A percentile compares a stretch with the other conserved stretches of the same genome.
Evolutionary conservation across 1,140 invertebrate species (phyloP).

Genomic region (Drosophila sturtevanti): DNA sequence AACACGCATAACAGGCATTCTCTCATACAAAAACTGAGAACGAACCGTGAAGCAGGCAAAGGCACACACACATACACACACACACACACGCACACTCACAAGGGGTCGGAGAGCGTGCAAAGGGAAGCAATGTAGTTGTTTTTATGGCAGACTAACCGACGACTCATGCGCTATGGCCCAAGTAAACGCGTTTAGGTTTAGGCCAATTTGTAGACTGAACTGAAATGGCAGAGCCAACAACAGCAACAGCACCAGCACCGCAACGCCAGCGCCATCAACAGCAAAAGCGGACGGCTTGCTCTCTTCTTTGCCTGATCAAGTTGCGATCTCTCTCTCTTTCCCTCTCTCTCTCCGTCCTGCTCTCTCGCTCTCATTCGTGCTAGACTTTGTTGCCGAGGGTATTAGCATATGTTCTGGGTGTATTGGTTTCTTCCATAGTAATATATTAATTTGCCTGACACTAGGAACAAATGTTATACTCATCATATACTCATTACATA

Average conservation of each 20-base stretch:
- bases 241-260: conserved; percentile 14
- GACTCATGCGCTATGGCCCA: conserved; percentile 70
- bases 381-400: not conserved
- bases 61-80: too few relatives aligned
- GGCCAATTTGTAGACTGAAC: conserved; percentile 72
- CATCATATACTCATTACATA: too few relatives aligned
- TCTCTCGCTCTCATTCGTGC: not conserved
- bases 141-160: conserved; percentile 40
- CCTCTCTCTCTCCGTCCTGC: not conserved
- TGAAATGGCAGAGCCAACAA: conserved; percentile 29
- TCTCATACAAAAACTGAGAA: conserved; percentile 5
- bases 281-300: conserved; percentile 30
- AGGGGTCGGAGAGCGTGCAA: conserved; percentile 9
- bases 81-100: too few relatives aligned
- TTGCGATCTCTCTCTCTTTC: conserved; percentile 12
- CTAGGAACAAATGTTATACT: too few relatives aligned
- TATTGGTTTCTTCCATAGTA: not conserved
- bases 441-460: not conserved
- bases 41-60: not conserved
- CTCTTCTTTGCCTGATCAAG: conserved; percentile 24
- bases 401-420: not conserved
- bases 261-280: not conserved
- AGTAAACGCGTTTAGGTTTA: conserved; percentile 67
- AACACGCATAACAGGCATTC: conserved; percentile 5
- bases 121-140: conserved; percentile 18